Base-by-base conservation (phyloP, 2,888 invertebrate species). In the Conomelus anceps region DNA sequence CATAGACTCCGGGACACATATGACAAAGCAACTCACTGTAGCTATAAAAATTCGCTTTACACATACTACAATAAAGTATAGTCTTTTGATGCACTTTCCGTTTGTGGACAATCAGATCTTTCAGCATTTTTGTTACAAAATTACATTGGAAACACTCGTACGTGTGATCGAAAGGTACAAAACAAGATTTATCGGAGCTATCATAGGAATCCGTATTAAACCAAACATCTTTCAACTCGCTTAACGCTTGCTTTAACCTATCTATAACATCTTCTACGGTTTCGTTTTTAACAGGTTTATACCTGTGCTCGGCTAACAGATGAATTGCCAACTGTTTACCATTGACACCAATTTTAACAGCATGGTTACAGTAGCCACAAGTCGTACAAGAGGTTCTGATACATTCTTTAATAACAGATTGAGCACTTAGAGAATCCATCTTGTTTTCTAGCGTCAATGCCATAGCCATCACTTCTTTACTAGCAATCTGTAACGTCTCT, bases 91-190 rank as follows among this genome's bases (percentile, higher is more conserved):
- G 98, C 95, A 97, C 95, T 94, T 97, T 97, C 89, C 97, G 95
- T 93, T 97, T 97, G 93, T 98, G 98, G 92, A 97, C 94, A 93
- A 97, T 97, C 90, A 98, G 95, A 93, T 98, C 97, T 94, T 97
- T 97, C 93, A 97, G 97, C 89, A 96, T 94, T 88, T 95, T 94
- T 90, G 97, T 96, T 92, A 96, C 95, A 93, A 96, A 97, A 91
- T 96, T 95, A 93, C 98, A 98, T 92, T 97, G 97, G 93, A 97
- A 97, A 94, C 98, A 98, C 93, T 97, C 97, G 93, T 97, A 98
- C 13, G 95, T 94, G 91, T 96, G 95, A 89, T 96, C 96, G 92
- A 95, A 95, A 22, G 95, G 95, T 41, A 92, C 93, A 91, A 89
- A 93, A 91, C 91, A 93, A 92, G 23, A 93, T 93, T 90, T 95